Evolutionary conservation across 92 coral and sea anemone species (phyloP).

Genomic region (Meandrina meandrites): DNA sequence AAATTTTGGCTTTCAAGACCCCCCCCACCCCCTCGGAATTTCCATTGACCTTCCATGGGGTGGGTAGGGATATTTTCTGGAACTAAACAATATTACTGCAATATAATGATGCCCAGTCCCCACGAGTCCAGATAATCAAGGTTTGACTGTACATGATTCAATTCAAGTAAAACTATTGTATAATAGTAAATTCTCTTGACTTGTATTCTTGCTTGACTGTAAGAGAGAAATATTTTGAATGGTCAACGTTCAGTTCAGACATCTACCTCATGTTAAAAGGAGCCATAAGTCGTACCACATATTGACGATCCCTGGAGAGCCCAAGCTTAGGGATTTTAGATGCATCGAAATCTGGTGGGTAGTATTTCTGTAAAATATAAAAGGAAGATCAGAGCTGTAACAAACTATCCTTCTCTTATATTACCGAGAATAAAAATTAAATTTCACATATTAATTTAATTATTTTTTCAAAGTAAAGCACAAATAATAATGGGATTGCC

Average conservation of each 20-base stretch:
- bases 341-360: constrained; percentile 99
- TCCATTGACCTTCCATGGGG: too few relatives aligned
- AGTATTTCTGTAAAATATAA: constrained; percentile 82
- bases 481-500: too few relatives aligned
- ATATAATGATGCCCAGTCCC: too few relatives aligned
- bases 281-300: constrained; percentile 97
- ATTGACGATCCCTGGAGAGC: constrained; percentile 93
- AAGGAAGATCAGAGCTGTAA: not conserved
- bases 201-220: not conserved
- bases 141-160: not conserved
- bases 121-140: too few relatives aligned
- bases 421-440: not conserved
- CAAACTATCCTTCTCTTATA: not conserved
- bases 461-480: too few relatives aligned
- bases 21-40: too few relatives aligned
- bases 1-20: too few relatives aligned
- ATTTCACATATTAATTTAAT: too few relatives aligned
- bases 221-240: not conserved
- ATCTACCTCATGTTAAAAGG: constrained; percentile 98
- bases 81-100: too few relatives aligned
- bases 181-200: not conserved
- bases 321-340: constrained; percentile 98
- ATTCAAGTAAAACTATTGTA: not conserved
- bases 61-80: too few relatives aligned
- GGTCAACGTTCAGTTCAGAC: not conserved